phyloP scores from a whole-genome alignment of 2,888 invertebrate genomes.

The Prosopocoilus inquinatus region DNA sequence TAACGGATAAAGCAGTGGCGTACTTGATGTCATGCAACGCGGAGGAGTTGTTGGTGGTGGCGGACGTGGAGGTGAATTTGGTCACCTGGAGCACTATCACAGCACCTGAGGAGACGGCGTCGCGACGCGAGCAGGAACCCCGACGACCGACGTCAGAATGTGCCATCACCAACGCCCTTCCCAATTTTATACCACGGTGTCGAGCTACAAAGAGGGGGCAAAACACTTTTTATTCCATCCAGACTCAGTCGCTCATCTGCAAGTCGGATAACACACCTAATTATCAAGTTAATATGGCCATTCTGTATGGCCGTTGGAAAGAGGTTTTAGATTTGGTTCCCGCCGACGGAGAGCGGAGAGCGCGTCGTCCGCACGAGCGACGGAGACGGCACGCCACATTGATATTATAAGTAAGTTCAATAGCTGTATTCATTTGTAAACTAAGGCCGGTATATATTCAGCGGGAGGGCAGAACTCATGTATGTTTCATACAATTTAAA shows the following conservation, averaged over 20 bases:
- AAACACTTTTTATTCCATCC: conserved; percentile 71
- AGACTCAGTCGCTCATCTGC: conserved; percentile 74
- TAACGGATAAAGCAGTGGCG: neutral
- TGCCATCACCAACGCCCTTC: conserved; percentile 52
- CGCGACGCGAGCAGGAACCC: conserved; percentile 33
- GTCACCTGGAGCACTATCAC: conserved; percentile 20
- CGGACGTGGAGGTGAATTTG: neutral
- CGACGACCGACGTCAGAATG: conserved; percentile 48
- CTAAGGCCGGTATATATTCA: conserved; percentile 55
- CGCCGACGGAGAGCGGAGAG: conserved; percentile 44
- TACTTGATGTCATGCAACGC: neutral
- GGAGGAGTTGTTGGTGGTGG: neutral
- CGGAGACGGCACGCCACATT: conserved; percentile 55
- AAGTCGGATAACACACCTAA: conserved; percentile 88
- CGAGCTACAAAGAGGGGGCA: conserved; percentile 57
- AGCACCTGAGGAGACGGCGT: conserved; percentile 27
- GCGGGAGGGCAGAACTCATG: conserved; percentile 54
- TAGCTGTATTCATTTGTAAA: conserved; percentile 72
- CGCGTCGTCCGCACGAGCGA: conserved; percentile 37
- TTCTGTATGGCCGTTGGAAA: conserved; percentile 63
- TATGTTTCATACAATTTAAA: conserved; percentile 62
- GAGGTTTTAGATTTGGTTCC: conserved; percentile 52
- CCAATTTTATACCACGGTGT: conserved; percentile 52
- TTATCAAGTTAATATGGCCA: conserved; percentile 88
- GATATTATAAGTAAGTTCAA: conserved; percentile 71